Evolutionary conservation across 2,797 vertebrate genomes (phyloP).

Genomic region (Pelochelys cantorii): DNA sequence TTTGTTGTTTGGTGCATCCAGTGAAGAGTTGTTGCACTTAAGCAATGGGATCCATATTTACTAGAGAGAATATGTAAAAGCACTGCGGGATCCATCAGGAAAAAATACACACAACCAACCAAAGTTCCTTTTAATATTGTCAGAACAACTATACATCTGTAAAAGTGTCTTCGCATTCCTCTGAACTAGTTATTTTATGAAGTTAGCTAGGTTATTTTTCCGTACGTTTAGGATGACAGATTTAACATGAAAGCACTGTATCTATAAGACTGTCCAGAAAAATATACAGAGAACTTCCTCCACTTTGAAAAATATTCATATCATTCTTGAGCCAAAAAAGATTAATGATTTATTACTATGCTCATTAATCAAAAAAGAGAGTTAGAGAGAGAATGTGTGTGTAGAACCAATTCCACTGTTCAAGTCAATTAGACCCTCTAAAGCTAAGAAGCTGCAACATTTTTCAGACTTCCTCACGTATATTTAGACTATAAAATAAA

Average conservation of each 20-base stretch:
- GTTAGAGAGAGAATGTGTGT: constrained; percentile 36
- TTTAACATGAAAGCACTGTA: constrained; percentile 58
- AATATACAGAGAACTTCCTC: constrained; percentile 44
- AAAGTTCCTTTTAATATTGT: constrained; percentile 55
- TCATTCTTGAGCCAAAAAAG: constrained; percentile 78
- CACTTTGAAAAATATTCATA: constrained; percentile 68
- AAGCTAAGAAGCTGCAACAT: constrained; percentile 69
- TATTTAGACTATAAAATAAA: constrained; percentile 83
- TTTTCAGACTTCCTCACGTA: constrained; percentile 77
- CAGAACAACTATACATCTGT: constrained; percentile 57
- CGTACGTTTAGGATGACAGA: constrained; percentile 51
- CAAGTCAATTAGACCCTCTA: constrained; percentile 82
- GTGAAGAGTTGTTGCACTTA: constrained; percentile 64
- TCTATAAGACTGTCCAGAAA: constrained; percentile 60
- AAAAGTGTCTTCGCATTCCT: constrained; percentile 30
- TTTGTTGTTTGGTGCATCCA: constrained; percentile 42
- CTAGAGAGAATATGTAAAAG: constrained; percentile 62
- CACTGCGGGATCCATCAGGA: constrained; percentile 59
- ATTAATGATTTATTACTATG: constrained; percentile 83
- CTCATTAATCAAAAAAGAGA: constrained; percentile 83
- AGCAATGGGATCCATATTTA: constrained; percentile 50
- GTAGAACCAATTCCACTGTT: constrained; percentile 73
- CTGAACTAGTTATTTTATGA: constrained; percentile 46
- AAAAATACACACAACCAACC: constrained; percentile 29
- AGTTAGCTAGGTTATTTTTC: constrained; percentile 13